These are phyloP conservation scores for Isoperla grammatica DNA, from an alignment of 2,888 invertebrate genomes.

Conservation along the genomic window DNA sequence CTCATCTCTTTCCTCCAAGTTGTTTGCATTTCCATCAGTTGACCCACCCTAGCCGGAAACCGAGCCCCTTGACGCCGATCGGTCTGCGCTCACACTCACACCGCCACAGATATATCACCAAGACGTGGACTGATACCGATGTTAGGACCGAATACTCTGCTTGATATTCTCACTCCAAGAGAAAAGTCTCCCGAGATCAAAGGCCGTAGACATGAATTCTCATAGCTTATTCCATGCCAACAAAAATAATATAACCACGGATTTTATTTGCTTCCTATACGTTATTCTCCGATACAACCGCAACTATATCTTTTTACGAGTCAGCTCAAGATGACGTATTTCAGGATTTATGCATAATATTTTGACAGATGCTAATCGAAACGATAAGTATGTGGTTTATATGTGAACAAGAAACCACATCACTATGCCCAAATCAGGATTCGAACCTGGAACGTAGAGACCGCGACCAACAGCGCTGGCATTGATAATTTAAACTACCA, in stretches of 20 bases:
- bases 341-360: too few species aligned
- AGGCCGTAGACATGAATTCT: slow-evolving; percentile 11
- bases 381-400: too few species aligned
- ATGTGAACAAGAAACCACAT: too few species aligned
- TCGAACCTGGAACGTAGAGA: too few species aligned
- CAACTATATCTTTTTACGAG: too few species aligned
- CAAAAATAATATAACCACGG: slow-evolving; percentile 3
- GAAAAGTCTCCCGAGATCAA: slow-evolving; percentile 9
- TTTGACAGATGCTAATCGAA: too few species aligned
- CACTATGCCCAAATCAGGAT: too few species aligned
- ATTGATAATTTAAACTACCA: too few species aligned
- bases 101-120: slow-evolving; percentile 4
- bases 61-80: slow-evolving; percentile 12
- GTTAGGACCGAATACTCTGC: slow-evolving; percentile 15
- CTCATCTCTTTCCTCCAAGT: neutral
- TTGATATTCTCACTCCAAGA: slow-evolving; percentile 13
- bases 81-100: slow-evolving; percentile 2
- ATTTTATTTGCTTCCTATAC: too few species aligned
- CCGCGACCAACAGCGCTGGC: too few species aligned
- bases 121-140: slow-evolving; percentile 14
- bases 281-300: too few species aligned
- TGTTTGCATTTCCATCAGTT: neutral
- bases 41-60: neutral
- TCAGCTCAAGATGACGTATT: too few species aligned
- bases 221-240: slow-evolving; percentile 15